Conservation (phyloP, 2,113 vertebrate genomes). For the Trochalopteron elliotii region DNA sequence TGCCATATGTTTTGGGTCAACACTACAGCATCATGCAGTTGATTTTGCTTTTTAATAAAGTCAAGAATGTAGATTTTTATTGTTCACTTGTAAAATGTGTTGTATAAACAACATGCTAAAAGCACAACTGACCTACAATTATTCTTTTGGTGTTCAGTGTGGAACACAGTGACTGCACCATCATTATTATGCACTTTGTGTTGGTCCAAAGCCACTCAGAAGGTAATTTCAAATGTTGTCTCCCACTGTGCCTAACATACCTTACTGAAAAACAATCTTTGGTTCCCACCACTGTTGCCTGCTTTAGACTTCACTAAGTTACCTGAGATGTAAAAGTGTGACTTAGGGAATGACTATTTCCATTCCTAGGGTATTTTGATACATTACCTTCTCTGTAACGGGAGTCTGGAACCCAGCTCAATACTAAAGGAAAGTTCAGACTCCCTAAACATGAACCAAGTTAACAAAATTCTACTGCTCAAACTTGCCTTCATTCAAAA, state of each 20-base stretch:
- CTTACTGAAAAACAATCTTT: neutral
- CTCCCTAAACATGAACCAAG: neutral
- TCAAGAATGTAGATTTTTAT: conserved; percentile 53
- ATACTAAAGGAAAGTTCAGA: neutral
- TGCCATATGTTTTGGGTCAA: conserved; percentile 38
- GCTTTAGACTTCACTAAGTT: neutral
- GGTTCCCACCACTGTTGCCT: neutral
- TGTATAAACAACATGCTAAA: conserved; percentile 24
- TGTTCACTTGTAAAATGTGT: conserved; percentile 33
- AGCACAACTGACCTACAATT: neutral
- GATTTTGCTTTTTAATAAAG: conserved; percentile 66
- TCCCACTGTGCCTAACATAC: neutral
- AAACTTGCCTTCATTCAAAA: neutral
- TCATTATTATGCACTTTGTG: neutral
- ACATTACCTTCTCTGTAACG: neutral
- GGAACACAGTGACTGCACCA: neutral
- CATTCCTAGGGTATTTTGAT: neutral
- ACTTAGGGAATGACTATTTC: neutral
- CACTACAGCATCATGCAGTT: neutral
- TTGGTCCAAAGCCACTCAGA: conserved; percentile 46
- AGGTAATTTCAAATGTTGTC: conserved; percentile 30
- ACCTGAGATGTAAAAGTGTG: neutral
- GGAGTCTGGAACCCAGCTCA: neutral
- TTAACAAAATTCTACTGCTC: neutral
- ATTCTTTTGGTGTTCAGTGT: neutral